phyloP scores from a whole-genome alignment of 37 sponge, comb jelly and placozoan genomes.

The Axinella damicornis region DNA sequence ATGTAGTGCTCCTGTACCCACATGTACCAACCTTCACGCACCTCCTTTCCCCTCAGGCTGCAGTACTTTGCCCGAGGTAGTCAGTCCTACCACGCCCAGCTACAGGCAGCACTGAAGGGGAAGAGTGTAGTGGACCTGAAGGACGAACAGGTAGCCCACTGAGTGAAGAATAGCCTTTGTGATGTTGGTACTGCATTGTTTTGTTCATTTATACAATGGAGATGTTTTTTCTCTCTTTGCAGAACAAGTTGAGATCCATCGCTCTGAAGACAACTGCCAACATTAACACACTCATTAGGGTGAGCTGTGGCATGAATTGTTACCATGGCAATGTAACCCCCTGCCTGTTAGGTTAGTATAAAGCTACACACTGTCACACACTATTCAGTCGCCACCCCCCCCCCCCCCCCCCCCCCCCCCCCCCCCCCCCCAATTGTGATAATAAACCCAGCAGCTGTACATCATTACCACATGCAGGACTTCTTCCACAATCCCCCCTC shows the following conservation, averaged over 20 bases:
- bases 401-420: too few relatives aligned
- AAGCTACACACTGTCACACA: too few relatives aligned
- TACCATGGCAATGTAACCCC: background rate
- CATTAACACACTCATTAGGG: constrained; percentile 61
- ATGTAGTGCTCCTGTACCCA: too few relatives aligned
- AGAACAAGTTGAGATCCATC: constrained; percentile 62
- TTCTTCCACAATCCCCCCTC: constrained; percentile 84
- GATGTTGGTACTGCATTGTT: background rate
- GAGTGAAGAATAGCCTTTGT: background rate
- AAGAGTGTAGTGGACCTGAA: constrained; percentile 56
- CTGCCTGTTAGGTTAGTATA: too few relatives aligned
- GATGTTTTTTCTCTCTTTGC: background rate
- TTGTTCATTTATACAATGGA: background rate
- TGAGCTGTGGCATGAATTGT: background rate
- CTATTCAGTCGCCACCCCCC: too few relatives aligned
- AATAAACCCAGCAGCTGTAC: background rate
- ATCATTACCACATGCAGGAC: constrained; percentile 14
- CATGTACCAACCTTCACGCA: too few relatives aligned
- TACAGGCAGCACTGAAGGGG: constrained; percentile 55
- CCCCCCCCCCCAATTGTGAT: too few relatives aligned
- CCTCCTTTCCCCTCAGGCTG: constrained; percentile 20
- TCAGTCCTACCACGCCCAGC: constrained; percentile 70
- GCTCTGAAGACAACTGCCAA: constrained; percentile 73
- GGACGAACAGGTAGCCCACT: constrained; percentile 75
- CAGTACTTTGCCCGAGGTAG: constrained; percentile 78